phyloP scores from a whole-genome alignment of 2,113 vertebrate species.

The Poeciliopsis prolifica region DNA sequence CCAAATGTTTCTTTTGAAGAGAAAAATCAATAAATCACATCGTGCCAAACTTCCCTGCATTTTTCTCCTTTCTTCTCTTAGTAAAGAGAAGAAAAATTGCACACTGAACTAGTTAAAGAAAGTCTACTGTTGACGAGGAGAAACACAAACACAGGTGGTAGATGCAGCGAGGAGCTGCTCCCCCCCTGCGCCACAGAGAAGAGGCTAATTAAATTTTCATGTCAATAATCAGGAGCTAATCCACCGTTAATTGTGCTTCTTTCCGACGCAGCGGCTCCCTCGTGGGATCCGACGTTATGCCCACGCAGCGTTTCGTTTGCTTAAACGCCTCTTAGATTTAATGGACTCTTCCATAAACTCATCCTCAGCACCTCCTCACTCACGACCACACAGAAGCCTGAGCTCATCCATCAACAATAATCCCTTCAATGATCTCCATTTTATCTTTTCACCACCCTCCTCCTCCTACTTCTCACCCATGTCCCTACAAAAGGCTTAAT shows the following conservation, averaged over 20 bases:
- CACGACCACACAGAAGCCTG: conserved; percentile 64
- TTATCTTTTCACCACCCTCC: conserved; percentile 68
- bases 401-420: conserved; percentile 74
- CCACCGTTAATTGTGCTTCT: conserved; percentile 67
- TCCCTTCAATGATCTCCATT: conserved; percentile 75
- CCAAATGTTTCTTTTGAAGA: conserved; percentile 46
- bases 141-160: conserved; percentile 62
- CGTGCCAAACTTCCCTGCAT: conserved; percentile 11
- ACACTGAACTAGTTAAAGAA: conserved; percentile 49
- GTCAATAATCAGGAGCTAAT: conserved; percentile 69
- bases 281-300: conserved; percentile 65
- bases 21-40: conserved; percentile 32
- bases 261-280: conserved; percentile 58
- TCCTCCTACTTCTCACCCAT: conserved; percentile 57
- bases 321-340: conserved; percentile 77
- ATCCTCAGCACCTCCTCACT: conserved; percentile 58
- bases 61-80: background rate
- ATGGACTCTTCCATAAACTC: conserved; percentile 77
- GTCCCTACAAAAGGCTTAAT: conserved; percentile 79
- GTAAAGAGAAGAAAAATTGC: conserved; percentile 47
- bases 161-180: conserved; percentile 55
- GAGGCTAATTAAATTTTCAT: conserved; percentile 79
- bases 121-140: conserved; percentile 38
- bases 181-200: conserved; percentile 50
- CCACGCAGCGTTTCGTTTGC: conserved; percentile 70